phyloP scores from a whole-genome alignment of 2,113 vertebrate genomes.

The Ailurus styani region DNA sequence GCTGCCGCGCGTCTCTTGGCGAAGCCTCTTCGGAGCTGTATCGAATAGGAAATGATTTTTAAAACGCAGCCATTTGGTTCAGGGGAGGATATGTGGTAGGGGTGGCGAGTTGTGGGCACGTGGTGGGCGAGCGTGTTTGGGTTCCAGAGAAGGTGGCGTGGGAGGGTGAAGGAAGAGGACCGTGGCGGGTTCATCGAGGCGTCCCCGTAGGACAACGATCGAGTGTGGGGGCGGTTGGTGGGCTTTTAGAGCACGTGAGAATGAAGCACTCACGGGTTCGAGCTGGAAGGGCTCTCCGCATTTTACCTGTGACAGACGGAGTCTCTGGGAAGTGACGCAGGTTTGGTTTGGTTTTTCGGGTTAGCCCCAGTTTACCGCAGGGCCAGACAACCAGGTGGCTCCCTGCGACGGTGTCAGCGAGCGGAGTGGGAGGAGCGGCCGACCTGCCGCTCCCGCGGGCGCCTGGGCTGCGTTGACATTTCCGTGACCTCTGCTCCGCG shows the following conservation, averaged over 20 bases:
- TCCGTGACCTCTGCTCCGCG: conserved; percentile 27
- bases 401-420: not conserved
- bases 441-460: not conserved
- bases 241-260: not conserved
- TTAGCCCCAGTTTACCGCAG: not conserved
- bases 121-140: not conserved
- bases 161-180: not conserved
- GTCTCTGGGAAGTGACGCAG: not conserved
- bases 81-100: not conserved
- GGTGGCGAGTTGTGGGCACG: not conserved
- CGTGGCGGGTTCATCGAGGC: not conserved
- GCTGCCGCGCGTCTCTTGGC: not conserved
- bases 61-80: not conserved
- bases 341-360: too few relatives aligned
- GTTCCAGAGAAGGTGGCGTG: not conserved
- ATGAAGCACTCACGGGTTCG: not conserved
- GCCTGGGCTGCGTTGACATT: not conserved
- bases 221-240: not conserved
- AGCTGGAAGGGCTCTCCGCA: not conserved
- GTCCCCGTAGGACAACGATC: too few relatives aligned
- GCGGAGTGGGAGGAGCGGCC: not conserved
- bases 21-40: not conserved
- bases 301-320: not conserved
- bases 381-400: not conserved
- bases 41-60: not conserved